Evolutionary conservation across 1,140 invertebrate species (phyloP).

Genomic region (Oreohelix idahoensis): DNA sequence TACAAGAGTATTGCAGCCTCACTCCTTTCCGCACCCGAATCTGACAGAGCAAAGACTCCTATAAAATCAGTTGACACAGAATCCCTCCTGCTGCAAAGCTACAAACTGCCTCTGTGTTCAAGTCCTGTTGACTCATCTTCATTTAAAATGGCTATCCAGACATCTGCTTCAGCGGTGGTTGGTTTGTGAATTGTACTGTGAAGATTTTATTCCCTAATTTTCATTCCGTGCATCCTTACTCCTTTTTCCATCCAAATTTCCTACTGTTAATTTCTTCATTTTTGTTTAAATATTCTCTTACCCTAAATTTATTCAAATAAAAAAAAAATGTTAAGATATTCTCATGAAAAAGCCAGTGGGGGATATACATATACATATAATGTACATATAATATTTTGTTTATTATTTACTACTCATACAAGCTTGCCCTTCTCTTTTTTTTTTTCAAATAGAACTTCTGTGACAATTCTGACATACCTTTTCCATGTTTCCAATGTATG

Average conservation of each 20-base stretch:
- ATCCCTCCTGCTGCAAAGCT: slow-evolving; percentile 23
- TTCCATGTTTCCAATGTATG: no score
- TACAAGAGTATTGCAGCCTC: slow-evolving; percentile 38
- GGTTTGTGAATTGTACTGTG: slow-evolving; percentile 6
- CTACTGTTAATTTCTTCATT: no score
- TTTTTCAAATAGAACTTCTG: no score
- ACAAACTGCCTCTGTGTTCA: slow-evolving; percentile 21
- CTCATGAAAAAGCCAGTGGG: no score
- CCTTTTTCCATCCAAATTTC: not conserved
- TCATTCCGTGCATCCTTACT: not conserved
- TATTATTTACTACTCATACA: no score
- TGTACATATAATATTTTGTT: no score
- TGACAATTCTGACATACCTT: no score
- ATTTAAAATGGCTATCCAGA: slow-evolving; percentile 33
- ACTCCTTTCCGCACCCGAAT: slow-evolving; percentile 21
- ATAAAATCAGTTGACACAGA: not conserved
- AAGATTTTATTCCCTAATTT: slow-evolving; percentile 2
- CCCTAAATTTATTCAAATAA: no score
- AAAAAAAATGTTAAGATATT: no score
- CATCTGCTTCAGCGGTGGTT: slow-evolving; percentile 34
- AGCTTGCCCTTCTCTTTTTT: no score
- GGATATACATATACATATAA: no score
- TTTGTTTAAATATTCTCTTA: no score
- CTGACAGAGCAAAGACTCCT: not conserved
- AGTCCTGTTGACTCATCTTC: slow-evolving; percentile 4